phyloP scores from a whole-genome alignment of 1,140 invertebrate genomes.

The Colletes gigas region DNA sequence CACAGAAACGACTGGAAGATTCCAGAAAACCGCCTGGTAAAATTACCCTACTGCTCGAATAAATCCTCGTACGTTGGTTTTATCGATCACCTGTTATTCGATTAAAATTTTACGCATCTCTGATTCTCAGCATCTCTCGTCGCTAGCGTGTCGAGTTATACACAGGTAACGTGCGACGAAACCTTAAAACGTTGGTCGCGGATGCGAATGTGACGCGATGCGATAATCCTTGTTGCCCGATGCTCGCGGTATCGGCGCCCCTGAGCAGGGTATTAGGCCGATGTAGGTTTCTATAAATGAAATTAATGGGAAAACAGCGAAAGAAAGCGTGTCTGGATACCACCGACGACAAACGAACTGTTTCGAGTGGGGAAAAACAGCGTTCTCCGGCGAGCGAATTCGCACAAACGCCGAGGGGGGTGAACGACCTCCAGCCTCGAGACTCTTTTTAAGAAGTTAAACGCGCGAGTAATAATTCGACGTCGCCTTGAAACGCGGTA shows the following conservation, averaged over 20 bases:
- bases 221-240: constrained; percentile 40
- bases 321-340: neutral
- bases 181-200: constrained; percentile 23
- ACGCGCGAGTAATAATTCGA: neutral
- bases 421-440: neutral
- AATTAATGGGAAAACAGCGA: constrained; percentile 32
- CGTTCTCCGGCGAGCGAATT: neutral
- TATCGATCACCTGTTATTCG: too few relatives aligned
- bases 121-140: too few relatives aligned
- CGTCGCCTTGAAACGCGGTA: too few relatives aligned
- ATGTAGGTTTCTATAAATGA: constrained; percentile 51
- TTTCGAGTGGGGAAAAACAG: neutral
- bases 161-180: constrained; percentile 3
- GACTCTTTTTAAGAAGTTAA: neutral
- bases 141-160: neutral
- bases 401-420: neutral
- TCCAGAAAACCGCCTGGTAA: too few relatives aligned
- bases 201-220: neutral
- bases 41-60: too few relatives aligned
- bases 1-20: too few relatives aligned
- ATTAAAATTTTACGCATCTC: too few relatives aligned
- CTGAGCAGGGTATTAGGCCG: constrained; percentile 25
- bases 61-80: too few relatives aligned
- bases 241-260: constrained; percentile 33
- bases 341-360: neutral